Evolutionary conservation across 2,888 invertebrate species (phyloP).

Genomic region (Anorthoa munda): DNA sequence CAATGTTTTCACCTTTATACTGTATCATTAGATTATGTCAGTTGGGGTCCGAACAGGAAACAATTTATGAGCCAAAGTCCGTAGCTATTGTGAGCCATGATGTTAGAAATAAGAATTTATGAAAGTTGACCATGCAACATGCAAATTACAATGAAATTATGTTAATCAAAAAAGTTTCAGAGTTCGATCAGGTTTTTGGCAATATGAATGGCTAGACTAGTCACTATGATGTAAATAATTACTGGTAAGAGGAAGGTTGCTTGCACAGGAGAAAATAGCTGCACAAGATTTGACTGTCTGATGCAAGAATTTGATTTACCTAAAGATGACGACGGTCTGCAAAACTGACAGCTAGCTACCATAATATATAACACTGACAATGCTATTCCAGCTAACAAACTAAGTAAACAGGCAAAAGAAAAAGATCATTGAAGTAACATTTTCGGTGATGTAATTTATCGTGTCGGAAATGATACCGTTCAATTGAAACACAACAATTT

Average conservation of each 20-base stretch:
- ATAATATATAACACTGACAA: too few species aligned
- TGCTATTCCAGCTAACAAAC: neutral
- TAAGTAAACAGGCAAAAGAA: neutral
- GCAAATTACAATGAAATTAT: constrained; percentile 45
- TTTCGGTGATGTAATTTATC: constrained; percentile 5
- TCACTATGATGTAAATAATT: neutral
- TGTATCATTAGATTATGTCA: constrained; percentile 62
- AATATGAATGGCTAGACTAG: neutral
- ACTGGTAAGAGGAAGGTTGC: neutral
- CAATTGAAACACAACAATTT: too few species aligned
- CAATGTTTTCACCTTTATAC: constrained; percentile 54
- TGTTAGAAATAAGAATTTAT: constrained; percentile 47
- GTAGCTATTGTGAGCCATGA: constrained; percentile 35
- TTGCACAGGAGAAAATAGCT: neutral
- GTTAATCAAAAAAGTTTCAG: constrained; percentile 29
- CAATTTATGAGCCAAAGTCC: constrained; percentile 47
- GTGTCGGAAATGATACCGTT: constrained; percentile 1
- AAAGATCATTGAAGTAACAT: neutral
- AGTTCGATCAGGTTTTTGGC: neutral
- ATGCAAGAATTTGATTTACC: neutral
- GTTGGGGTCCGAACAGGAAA: constrained; percentile 55
- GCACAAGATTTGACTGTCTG: too few species aligned
- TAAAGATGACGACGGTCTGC: neutral
- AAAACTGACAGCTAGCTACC: neutral
- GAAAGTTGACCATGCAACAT: constrained; percentile 58